Base-by-base conservation (phyloP, 2,888 invertebrate species). In the Oxystoma pomonae region DNA sequence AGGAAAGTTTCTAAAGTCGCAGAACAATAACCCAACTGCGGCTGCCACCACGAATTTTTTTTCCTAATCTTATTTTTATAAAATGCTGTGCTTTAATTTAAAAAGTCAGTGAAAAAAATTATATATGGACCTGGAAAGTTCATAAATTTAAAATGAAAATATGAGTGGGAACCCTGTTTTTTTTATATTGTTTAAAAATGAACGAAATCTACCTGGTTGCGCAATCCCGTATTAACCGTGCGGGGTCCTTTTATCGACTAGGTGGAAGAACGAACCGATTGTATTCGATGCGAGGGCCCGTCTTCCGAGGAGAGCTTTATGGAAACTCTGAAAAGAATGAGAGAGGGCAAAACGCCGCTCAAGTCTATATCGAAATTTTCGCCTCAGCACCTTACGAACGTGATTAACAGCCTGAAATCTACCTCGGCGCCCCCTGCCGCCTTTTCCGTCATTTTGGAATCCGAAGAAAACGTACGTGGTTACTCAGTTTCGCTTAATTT, bases 381-480 rank as follows among this genome's bases (percentile, higher is more conserved):
- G 58, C 67, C 70, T 9, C 58, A 63, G n/a, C 64, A 63, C 3
- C 17, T 19, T 1, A 51, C 64, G 16, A 73, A 73, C 52, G 71
- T 73, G 35, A 71, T 72, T 55, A 72, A 71, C 17, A 69, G 65
- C 35, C 50, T 68, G 67, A 72, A 70, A 55, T 68, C 72, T 1
- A 64, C 69, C n/a, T 72, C 74, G 7, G 73, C 74, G 21, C 70
- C 73, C 49, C 70, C 75, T 2, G 70, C 68, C 2, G 70, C 71
- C 57, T 77, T 76, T 66, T 72, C 76, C 2, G 73, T 75, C 49
- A 78, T 78, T 57, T 69, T 71, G 2, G 77, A 78, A 72, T 74
- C 72, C 22, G 76, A 77, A 67, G 77, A 67, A 16, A 59, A 35
- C 35, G 35, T 35, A 35, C 12, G 35, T 35, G 35, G 35, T 35